Conservation (phyloP, 2,888 invertebrate genomes). For the Heteropelma amictum region DNA sequence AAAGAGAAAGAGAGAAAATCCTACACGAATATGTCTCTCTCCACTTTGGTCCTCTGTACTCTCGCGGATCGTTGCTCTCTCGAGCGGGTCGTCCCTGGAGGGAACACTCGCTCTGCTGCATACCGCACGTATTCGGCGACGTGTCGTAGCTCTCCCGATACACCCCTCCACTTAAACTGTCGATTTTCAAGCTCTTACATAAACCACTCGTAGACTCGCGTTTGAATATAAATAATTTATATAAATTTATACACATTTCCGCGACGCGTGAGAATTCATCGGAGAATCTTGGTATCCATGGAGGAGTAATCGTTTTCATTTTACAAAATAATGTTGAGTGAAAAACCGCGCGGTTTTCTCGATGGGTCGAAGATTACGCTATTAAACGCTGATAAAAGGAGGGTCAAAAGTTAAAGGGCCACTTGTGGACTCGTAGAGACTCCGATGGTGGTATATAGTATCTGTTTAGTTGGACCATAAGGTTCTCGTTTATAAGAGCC, state of each 20-base stretch:
- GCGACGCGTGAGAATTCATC: neutral
- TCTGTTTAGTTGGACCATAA: slow-evolving; percentile 78
- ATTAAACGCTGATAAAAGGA: slow-evolving; percentile 76
- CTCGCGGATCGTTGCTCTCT: slow-evolving; percentile 10
- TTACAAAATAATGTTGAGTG: neutral
- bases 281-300: too few species aligned
- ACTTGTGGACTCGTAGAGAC: slow-evolving; percentile 75
- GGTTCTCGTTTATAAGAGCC: slow-evolving; percentile 75
- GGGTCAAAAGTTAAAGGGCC: slow-evolving; percentile 78
- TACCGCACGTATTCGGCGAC: too few species aligned
- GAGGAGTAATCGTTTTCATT: slow-evolving; percentile 19
- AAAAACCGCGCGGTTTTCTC: slow-evolving; percentile 30
- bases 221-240: too few species aligned
- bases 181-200: too few species aligned
- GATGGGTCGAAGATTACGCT: slow-evolving; percentile 70
- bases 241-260: too few species aligned
- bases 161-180: slow-evolving; percentile 25
- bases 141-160: too few species aligned
- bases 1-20: slow-evolving; percentile 29
- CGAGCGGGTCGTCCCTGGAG: slow-evolving; percentile 56
- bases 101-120: too few species aligned
- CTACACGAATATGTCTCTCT: neutral
- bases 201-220: too few species aligned
- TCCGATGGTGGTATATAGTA: slow-evolving; percentile 64
- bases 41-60: neutral